These are phyloP conservation scores for Varroa destructor DNA, from an alignment of 1,140 invertebrate species.

Conservation along the genomic window DNA sequence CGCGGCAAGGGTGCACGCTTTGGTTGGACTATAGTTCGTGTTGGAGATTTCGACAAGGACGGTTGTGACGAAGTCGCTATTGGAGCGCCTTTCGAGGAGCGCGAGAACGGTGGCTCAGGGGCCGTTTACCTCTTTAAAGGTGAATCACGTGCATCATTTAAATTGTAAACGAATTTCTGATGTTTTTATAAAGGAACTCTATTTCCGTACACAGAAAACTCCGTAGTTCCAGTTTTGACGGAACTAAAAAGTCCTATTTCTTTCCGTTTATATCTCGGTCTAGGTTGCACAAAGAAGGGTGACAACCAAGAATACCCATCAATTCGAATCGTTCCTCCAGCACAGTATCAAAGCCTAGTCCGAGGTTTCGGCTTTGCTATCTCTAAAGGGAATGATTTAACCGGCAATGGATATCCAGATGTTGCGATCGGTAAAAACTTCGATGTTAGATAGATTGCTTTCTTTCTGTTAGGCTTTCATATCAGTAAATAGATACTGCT, in stretches of 20 bases:
- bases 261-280: too few relatives aligned
- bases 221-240: too few relatives aligned
- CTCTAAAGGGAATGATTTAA: background rate
- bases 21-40: constrained; percentile 41
- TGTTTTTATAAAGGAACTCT: background rate
- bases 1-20: constrained; percentile 39
- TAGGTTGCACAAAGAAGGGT: background rate
- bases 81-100: constrained; percentile 47
- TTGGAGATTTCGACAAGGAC: constrained; percentile 45
- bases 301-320: background rate
- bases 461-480: too few relatives aligned
- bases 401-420: constrained; percentile 3
- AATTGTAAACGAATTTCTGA: background rate
- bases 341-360: background rate
- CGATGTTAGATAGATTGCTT: background rate
- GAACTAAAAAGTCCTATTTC: too few relatives aligned
- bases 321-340: background rate
- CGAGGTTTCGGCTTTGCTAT: constrained; percentile 7
- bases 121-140: constrained; percentile 48
- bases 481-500: too few relatives aligned
- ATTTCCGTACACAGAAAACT: too few relatives aligned
- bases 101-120: constrained; percentile 42
- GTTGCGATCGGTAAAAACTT: background rate
- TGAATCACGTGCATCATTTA: constrained; percentile 30
- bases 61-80: constrained; percentile 44